phyloP scores from a whole-genome alignment of 2,113 vertebrate genomes.

The Bambusicola thoracicus region DNA sequence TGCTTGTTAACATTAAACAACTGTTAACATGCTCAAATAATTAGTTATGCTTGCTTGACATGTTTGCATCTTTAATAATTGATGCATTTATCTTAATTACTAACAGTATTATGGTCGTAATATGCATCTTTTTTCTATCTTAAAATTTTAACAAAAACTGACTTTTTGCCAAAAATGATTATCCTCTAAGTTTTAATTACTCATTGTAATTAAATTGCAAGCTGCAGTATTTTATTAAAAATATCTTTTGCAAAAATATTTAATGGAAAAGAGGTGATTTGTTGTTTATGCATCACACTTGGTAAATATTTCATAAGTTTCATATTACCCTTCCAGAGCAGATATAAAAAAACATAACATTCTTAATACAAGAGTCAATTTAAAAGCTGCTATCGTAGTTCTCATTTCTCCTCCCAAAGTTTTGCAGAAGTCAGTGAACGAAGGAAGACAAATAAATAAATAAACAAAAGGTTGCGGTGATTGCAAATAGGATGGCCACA shows the following conservation, averaged over 20 bases:
- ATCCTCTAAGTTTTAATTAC: constrained; percentile 97
- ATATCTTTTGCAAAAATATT: constrained; percentile 82
- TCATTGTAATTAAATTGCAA: constrained; percentile 92
- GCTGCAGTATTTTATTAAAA: constrained; percentile 87
- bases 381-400: constrained; percentile 65
- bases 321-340: constrained; percentile 78
- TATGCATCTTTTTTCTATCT: constrained; percentile 88
- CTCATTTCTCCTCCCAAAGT: constrained; percentile 47
- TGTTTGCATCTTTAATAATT: constrained; percentile 99
- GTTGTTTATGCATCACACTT: constrained; percentile 83
- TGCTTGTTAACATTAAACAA: constrained; percentile 99
- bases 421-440: constrained; percentile 49
- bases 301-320: constrained; percentile 86
- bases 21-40: constrained; percentile 99
- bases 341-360: constrained; percentile 77
- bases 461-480: neutral
- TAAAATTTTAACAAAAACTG: constrained; percentile 89
- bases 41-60: constrained; percentile 99
- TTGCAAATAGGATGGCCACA: neutral
- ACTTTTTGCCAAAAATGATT: constrained; percentile 93
- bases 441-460: constrained; percentile 2
- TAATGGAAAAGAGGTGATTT: constrained; percentile 84
- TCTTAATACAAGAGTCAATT: constrained; percentile 75
- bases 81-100: constrained; percentile 99
- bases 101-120: constrained; percentile 94